Percentiles rank a stretch among this genome's conserved stretches.
Evolutionary conservation across 2,113 vertebrate genomes (phyloP).

Genomic region (Syngnathoides biaculeatus): DNA sequence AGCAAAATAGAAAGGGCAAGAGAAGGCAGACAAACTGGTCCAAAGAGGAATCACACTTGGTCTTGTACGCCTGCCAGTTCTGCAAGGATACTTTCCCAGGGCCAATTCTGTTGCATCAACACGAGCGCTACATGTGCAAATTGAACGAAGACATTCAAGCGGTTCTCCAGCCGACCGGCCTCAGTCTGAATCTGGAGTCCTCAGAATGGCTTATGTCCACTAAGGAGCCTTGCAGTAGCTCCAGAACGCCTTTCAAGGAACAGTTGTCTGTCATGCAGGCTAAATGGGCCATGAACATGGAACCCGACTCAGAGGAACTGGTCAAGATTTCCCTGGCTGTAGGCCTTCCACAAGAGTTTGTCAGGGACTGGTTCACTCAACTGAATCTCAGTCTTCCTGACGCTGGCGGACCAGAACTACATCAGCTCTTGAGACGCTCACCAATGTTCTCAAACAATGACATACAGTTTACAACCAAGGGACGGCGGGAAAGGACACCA

Average conservation of each 20-base stretch:
- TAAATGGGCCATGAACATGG: constrained; percentile 98
- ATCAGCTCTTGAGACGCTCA: constrained; percentile 82
- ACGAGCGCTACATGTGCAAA: constrained; percentile 97
- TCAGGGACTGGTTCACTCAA: constrained; percentile 99
- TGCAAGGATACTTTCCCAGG: constrained; percentile 96
- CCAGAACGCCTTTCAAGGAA: constrained; percentile 94
- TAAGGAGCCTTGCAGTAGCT: constrained; percentile 82
- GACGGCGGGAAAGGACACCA: constrained; percentile 84
- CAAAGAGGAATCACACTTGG: constrained; percentile 90
- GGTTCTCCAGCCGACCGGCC: constrained; percentile 93
- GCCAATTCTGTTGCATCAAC: constrained; percentile 97
- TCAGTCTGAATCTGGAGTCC: constrained; percentile 82
- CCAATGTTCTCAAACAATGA: constrained; percentile 91
- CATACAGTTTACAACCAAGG: constrained; percentile 82
- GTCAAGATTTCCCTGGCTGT: constrained; percentile 99
- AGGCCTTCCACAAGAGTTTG: constrained; percentile 99
- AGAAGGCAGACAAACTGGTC: constrained; percentile 91
- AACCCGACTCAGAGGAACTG: constrained; percentile 98
- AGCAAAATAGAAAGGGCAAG: constrained; percentile 93
- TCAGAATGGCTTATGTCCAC: constrained; percentile 84
- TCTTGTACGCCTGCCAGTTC: constrained; percentile 92
- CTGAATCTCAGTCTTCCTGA: constrained; percentile 81
- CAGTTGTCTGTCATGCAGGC: constrained; percentile 99
- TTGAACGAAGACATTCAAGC: constrained; percentile 99
- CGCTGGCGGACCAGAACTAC: constrained; percentile 61